These are phyloP conservation scores for Flexamia atlantica DNA, from an alignment of 2,888 invertebrate species.

Conservation along the genomic window DNA sequence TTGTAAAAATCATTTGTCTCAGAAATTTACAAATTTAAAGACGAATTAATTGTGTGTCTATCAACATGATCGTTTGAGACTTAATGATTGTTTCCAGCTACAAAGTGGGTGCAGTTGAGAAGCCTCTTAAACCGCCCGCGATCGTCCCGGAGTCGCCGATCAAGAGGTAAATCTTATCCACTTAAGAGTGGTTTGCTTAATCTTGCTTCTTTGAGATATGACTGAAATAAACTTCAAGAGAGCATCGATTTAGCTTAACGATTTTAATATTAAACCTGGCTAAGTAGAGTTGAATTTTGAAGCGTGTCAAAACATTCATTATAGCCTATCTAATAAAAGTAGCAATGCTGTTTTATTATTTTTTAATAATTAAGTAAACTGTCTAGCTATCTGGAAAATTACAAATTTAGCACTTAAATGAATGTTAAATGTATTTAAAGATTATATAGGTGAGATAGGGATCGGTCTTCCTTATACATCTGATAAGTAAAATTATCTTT, in stretches of 20 bases:
- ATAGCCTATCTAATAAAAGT: too few relatives aligned
- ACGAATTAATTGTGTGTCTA: neutral
- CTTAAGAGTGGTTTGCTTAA: neutral
- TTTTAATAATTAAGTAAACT: too few relatives aligned
- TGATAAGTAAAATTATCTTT: too few relatives aligned
- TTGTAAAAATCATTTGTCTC: neutral
- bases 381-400: too few relatives aligned
- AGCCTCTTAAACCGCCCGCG: neutral
- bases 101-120: neutral
- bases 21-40: neutral
- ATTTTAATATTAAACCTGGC: neutral
- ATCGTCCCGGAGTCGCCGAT: slow-evolving; percentile 16
- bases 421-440: too few relatives aligned
- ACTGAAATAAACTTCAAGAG: neutral
- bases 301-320: too few relatives aligned
- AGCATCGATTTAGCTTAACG: neutral
- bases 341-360: too few relatives aligned
- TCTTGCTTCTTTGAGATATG: neutral
- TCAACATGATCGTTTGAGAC: neutral
- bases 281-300: neutral
- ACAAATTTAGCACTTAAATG: too few relatives aligned
- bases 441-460: too few relatives aligned
- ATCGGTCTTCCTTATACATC: too few relatives aligned
- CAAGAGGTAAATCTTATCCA: neutral
- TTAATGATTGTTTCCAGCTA: neutral